A percentile compares a stretch with the other conserved stretches of the same genome.
These are phyloP conservation scores for Gasterosteus aculeatus DNA, from an alignment of 2,113 vertebrate species.

Conservation along the genomic window DNA sequence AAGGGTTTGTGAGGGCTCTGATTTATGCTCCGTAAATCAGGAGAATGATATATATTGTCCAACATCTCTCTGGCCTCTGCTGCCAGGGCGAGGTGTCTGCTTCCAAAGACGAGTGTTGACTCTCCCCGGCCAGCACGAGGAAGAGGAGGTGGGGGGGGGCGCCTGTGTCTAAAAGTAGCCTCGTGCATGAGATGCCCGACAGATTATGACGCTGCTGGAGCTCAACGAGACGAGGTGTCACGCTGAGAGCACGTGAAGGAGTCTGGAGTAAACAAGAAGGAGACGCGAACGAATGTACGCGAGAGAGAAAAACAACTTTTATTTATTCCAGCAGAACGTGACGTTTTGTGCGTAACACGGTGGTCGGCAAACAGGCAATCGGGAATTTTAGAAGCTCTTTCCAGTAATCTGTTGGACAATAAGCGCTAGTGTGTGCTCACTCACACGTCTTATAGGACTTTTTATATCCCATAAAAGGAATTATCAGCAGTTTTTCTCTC, in stretches of 20 bases:
- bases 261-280: constrained; percentile 3
- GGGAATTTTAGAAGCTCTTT: too few species aligned
- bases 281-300: background rate
- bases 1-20: constrained; percentile 1
- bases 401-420: too few species aligned
- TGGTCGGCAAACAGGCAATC: too few species aligned
- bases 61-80: background rate
- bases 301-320: background rate
- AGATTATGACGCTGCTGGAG: constrained; percentile 26
- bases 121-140: background rate
- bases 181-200: constrained; percentile 28
- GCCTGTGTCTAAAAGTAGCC: constrained; percentile 54
- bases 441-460: too few species aligned
- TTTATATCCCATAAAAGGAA: too few species aligned
- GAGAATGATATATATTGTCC: constrained; percentile 8
- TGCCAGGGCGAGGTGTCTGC: constrained; percentile 10
- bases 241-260: background rate
- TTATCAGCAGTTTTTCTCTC: too few species aligned
- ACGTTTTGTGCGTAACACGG: too few species aligned
- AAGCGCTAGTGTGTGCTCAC: too few species aligned
- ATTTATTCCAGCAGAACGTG: too few species aligned
- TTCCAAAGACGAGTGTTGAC: constrained; percentile 34
- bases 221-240: constrained; percentile 7
- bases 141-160: background rate
- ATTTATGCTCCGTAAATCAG: constrained; percentile 2